Percentiles rank a stretch among this genome's conserved stretches.
These are phyloP conservation scores for Epizoanthus stellaris DNA, from an alignment of 92 coral and sea anemone species.

Conservation along the genomic window DNA sequence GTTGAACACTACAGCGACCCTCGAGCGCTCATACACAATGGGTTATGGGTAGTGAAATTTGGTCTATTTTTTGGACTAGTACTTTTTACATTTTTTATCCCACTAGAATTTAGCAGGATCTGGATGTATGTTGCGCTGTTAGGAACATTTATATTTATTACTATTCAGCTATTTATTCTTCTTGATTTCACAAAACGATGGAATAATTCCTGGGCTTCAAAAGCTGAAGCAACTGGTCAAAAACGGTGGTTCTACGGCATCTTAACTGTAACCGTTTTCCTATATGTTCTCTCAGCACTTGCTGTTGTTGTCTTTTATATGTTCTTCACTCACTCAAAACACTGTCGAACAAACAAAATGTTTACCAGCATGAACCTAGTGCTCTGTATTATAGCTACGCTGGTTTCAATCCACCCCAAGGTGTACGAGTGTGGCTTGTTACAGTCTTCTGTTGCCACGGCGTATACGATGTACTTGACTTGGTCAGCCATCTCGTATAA, in stretches of 20 bases:
- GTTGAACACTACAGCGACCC: constrained; percentile 79
- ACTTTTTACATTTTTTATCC: constrained; percentile 86
- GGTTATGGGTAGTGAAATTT: constrained; percentile 92
- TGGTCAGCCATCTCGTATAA: constrained; percentile 94
- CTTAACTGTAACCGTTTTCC: constrained; percentile 54
- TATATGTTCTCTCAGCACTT: constrained; percentile 70
- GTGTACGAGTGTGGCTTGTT: constrained; percentile 85
- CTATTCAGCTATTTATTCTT: constrained; percentile 79
- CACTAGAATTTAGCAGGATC: constrained; percentile 84
- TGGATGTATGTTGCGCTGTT: constrained; percentile 90
- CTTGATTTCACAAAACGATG: constrained; percentile 81
- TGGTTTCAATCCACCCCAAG: constrained; percentile 89
- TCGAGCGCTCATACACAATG: constrained; percentile 88
- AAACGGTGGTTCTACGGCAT: constrained; percentile 68
- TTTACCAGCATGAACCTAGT: constrained; percentile 89
- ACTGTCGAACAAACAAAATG: constrained; percentile 84
- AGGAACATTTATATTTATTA: constrained; percentile 86
- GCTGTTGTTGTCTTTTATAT: constrained; percentile 82
- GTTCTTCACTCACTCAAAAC: constrained; percentile 71
- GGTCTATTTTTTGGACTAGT: constrained; percentile 89
- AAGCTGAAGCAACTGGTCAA: constrained; percentile 70
- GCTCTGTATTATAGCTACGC: constrained; percentile 78
- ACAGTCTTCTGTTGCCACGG: constrained; percentile 79
- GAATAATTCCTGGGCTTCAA: constrained; percentile 71
- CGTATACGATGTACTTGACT: constrained; percentile 82